Base-by-base conservation (phyloP, 2,797 vertebrate species). In the Eupleurogrammus muticus region DNA sequence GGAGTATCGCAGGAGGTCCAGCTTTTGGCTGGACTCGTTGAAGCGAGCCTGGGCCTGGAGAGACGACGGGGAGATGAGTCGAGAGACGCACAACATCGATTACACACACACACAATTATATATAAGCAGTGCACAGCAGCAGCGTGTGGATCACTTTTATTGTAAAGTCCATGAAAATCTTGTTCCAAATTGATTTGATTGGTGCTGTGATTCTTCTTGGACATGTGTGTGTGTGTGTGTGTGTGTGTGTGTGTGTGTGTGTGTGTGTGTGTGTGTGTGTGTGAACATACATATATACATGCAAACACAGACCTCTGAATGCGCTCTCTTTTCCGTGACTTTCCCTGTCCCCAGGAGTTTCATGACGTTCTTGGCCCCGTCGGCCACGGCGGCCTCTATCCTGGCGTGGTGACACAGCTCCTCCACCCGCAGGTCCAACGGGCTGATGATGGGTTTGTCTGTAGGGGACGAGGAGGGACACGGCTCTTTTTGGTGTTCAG, bases 351-450 rank as follows among this genome's bases (percentile, higher is more conserved):
- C 97, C 87, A 99, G 94, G 69, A 99, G 95, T 85, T 97, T 97
- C 96, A 99, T 97, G 86, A 98, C 97, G 75, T 99, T 99, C 92
- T 99, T 99, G 90, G 97, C 97, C 85, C 97, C 97, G 91, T 99
- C 97, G 9, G 97, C 97, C 73, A 99, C 97, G 54, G 97, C 97
- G 46, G 97, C 97, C 80, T 99, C 97, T 92, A 99, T 98, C 90
- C 95, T 96, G 89, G 97, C 97, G 77, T 99, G 97, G 90, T 99
- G 97, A 83, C 97, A 95, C 81, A 99, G 86, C 92, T 99, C 97
- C 94, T 98, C 97, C 92, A 99, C 96, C 74, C 97, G 96, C 70
- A 98, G 95, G 86, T 99, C 97, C 88, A 98, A 92, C 36, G 96
- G 97, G 77, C 97, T 98, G 94, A 98, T 96, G 82, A 97, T 96